Conservation (phyloP, 2,113 vertebrate genomes). For the Protomyctophum bolini region DNA sequence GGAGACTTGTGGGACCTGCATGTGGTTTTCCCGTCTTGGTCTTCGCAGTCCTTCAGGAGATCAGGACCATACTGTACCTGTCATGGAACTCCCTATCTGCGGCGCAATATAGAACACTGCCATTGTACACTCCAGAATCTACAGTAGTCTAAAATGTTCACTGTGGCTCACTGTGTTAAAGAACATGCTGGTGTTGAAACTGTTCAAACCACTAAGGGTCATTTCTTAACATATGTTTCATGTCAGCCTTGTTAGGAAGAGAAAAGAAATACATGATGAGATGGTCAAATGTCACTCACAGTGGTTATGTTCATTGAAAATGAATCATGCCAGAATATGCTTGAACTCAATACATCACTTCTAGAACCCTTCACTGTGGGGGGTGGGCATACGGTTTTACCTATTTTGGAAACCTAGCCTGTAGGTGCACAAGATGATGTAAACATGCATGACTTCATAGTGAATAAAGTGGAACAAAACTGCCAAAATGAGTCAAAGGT, state of each 20-base stretch:
- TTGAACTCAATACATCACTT: background rate
- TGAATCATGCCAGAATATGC: background rate
- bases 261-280: slow-evolving; percentile 18
- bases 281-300: background rate
- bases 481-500: slow-evolving; percentile 1
- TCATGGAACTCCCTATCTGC: background rate
- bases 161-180: background rate
- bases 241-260: slow-evolving; percentile 1
- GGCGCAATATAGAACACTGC: background rate
- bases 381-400: background rate
- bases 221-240: background rate
- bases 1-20: slow-evolving; percentile 27
- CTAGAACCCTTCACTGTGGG: background rate
- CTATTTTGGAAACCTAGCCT: background rate
- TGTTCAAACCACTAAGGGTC: slow-evolving; percentile 9
- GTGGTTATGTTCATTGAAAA: slow-evolving; percentile 18
- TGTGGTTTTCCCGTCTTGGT: slow-evolving; percentile 17
- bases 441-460: slow-evolving; percentile 9
- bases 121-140: no score
- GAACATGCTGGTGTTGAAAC: background rate
- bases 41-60: slow-evolving; percentile 5
- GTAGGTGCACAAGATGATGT: background rate
- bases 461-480: slow-evolving; percentile 20
- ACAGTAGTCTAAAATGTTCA: no score
- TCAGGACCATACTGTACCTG: background rate